A percentile compares a stretch with the other conserved stretches of the same genome.
Evolutionary conservation across 2,113 vertebrate genomes (phyloP).

Genomic region (Lepisosteus oculatus): DNA sequence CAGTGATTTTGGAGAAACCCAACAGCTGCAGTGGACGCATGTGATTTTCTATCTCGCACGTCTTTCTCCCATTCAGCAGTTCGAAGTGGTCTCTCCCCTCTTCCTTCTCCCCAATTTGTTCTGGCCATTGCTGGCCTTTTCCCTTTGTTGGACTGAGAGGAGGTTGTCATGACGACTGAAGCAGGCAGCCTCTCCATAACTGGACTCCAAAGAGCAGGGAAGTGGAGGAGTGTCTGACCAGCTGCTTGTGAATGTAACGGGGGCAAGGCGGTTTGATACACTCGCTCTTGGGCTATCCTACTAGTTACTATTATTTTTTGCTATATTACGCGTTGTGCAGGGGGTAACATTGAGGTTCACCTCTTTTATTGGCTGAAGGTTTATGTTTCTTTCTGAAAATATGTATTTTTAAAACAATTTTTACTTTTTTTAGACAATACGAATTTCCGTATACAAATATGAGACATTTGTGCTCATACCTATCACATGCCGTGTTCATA

Average conservation of each 20-base stretch:
- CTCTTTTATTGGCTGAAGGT: no score
- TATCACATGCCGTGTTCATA: no score
- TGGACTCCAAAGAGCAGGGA: constrained; percentile 32
- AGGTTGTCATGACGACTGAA: constrained; percentile 48
- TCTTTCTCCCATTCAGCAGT: neutral
- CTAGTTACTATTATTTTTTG: no score
- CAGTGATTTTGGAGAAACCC: constrained; percentile 19
- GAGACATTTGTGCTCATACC: no score
- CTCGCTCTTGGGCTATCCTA: no score
- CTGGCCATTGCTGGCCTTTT: constrained; percentile 12
- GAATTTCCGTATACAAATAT: no score
- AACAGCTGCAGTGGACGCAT: constrained; percentile 15
- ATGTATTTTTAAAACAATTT: no score
- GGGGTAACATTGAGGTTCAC: no score
- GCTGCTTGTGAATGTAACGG: constrained; percentile 29
- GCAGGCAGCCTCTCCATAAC: constrained; percentile 35
- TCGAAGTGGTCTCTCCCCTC: constrained; percentile 7
- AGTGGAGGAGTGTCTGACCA: constrained; percentile 28
- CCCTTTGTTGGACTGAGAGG: constrained; percentile 46
- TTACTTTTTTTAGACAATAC: no score
- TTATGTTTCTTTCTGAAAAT: no score
- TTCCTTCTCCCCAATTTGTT: constrained; percentile 32
- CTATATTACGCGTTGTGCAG: no score
- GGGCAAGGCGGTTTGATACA: neutral
- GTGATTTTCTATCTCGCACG: neutral